Evolutionary conservation across 2,113 vertebrate genomes (phyloP).

Genomic region (Malurus melanocephalus): DNA sequence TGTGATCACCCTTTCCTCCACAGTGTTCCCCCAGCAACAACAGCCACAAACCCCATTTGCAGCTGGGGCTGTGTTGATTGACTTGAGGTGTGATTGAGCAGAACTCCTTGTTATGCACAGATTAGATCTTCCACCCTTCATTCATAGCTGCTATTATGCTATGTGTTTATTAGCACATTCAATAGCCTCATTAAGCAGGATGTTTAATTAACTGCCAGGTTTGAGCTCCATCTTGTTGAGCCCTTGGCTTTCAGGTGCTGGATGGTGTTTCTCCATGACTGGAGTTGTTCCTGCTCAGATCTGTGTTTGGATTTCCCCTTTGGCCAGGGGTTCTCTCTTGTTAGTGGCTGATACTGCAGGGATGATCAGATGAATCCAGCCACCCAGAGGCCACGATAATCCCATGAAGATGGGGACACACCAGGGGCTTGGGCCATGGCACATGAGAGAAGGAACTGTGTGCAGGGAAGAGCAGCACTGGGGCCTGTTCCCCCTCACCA

Average conservation of each 20-base stretch:
- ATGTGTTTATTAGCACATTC: constrained; percentile 3
- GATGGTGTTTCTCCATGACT: background rate
- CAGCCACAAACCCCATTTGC: background rate
- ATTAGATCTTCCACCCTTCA: background rate
- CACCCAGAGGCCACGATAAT: background rate
- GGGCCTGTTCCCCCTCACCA: background rate
- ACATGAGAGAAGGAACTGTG: background rate
- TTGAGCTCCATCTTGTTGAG: background rate
- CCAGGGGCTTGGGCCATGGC: accelerated
- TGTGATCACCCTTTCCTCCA: background rate
- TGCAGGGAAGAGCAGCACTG: background rate
- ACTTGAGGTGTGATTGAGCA: background rate
- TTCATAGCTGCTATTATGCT: background rate
- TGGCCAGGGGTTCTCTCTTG: background rate
- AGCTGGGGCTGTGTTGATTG: accelerated
- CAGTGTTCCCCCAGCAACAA: background rate
- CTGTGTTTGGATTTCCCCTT: background rate
- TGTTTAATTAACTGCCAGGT: constrained; percentile 25
- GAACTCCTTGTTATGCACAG: background rate
- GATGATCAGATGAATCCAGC: background rate
- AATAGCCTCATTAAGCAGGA: background rate
- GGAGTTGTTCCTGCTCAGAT: background rate
- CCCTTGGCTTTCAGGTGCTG: background rate
- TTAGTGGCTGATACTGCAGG: background rate
- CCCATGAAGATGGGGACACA: background rate